These are phyloP conservation scores for Propithecus perrieri DNA, from an alignment of 2,797 vertebrate genomes.

Conservation along the genomic window DNA sequence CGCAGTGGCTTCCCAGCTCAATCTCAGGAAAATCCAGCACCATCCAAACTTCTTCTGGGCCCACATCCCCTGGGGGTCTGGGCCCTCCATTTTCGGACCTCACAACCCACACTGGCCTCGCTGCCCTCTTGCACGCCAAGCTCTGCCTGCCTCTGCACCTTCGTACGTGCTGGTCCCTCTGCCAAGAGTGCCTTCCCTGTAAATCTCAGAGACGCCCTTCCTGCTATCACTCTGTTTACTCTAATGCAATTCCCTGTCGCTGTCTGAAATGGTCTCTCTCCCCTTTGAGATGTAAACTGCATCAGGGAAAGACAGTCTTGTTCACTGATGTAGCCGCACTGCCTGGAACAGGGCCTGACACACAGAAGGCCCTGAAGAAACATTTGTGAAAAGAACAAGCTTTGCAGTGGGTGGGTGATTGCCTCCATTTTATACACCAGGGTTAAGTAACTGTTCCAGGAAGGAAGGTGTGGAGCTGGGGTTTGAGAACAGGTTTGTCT, in stretches of 20 bases:
- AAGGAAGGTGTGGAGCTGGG: neutral
- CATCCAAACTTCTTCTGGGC: too few relatives aligned
- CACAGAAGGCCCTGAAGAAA: neutral
- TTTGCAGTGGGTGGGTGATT: neutral
- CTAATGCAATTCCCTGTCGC: neutral
- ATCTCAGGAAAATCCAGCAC: neutral
- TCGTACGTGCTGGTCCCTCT: neutral
- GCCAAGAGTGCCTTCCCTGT: neutral
- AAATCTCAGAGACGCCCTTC: neutral
- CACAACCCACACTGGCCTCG: neutral
- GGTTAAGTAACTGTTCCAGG: too few relatives aligned
- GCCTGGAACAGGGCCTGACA: neutral
- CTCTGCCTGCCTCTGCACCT: neutral
- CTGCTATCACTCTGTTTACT: neutral
- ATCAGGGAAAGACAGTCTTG: neutral
- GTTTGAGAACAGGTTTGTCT: neutral
- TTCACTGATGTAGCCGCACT: neutral
- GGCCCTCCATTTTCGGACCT: neutral
- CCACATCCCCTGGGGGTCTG: neutral
- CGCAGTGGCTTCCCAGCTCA: neutral
- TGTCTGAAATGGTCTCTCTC: neutral
- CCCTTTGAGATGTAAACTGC: neutral
- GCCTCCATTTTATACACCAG: neutral
- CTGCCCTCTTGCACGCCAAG: too few relatives aligned
- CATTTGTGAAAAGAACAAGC: neutral